Percentiles rank a stretch among this genome's conserved stretches.
Conservation (phyloP, 1,140 invertebrate genomes). For the Leptinotarsa undecemlineata region DNA sequence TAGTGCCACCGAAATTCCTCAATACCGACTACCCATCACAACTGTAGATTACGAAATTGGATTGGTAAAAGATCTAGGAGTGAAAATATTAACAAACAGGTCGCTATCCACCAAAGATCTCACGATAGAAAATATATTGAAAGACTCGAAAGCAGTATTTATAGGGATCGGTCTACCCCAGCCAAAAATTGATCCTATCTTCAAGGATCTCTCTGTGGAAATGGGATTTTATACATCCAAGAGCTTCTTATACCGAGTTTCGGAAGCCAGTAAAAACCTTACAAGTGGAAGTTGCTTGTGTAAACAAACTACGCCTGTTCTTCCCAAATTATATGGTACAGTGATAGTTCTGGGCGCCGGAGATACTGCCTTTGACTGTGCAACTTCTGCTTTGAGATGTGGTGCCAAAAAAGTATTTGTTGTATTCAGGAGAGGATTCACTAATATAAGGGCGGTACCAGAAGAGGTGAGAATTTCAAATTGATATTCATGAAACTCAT, state of each 20-base stretch:
- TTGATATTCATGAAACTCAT: too few species aligned
- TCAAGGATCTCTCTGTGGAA: conserved; percentile 73
- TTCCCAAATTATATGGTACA: conserved; percentile 81
- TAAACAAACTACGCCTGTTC: conserved; percentile 57
- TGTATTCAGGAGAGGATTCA: conserved; percentile 89
- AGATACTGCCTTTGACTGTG: conserved; percentile 98
- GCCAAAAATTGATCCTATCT: conserved; percentile 68
- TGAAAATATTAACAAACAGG: conserved; percentile 76
- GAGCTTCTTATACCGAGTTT: conserved; percentile 86
- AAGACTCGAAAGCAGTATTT: conserved; percentile 82
- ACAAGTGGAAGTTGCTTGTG: conserved; percentile 74
- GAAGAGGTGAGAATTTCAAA: conserved; percentile 76
- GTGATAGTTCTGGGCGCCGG: conserved; percentile 95
- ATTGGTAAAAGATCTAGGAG: conserved; percentile 89
- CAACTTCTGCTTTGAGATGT: conserved; percentile 93
- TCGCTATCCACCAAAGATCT: conserved; percentile 69
- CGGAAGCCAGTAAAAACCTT: conserved; percentile 80
- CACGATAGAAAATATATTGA: conserved; percentile 71
- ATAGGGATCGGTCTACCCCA: conserved; percentile 94
- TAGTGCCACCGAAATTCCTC: conserved; percentile 94
- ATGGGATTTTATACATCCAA: conserved; percentile 97
- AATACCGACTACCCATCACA: conserved; percentile 91
- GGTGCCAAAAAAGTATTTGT: conserved; percentile 91
- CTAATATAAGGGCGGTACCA: conserved; percentile 92
- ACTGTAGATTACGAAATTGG: conserved; percentile 94